Evolutionary conservation across 2,113 vertebrate genomes (phyloP).

Genomic region (Phocoena sinus): DNA sequence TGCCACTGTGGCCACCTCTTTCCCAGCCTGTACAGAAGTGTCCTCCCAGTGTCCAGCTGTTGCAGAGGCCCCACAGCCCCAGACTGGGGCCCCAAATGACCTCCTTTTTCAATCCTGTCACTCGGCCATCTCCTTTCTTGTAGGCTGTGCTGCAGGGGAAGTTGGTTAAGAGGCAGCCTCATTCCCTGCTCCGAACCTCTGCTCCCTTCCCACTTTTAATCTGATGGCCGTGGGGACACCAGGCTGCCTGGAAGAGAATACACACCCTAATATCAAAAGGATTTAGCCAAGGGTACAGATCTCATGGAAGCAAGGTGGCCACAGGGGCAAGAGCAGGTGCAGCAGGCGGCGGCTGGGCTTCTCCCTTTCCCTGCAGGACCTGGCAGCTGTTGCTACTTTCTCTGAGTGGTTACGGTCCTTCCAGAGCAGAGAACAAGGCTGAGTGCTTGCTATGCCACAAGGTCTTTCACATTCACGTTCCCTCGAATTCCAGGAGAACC

Average conservation of each 20-base stretch:
- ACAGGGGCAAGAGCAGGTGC: not conserved
- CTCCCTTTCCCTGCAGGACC: not conserved
- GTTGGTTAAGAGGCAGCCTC: not conserved
- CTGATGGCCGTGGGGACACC: not conserved
- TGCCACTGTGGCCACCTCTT: not conserved
- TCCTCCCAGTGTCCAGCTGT: not conserved
- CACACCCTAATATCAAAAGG: not conserved
- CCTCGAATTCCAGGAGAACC: no score
- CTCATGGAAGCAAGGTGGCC: not conserved
- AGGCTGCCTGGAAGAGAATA: not conserved
- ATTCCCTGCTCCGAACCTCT: not conserved
- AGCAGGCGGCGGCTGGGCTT: not conserved
- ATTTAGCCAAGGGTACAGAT: not conserved
- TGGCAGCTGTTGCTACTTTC: not conserved
- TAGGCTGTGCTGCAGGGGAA: not conserved
- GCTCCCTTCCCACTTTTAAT: not conserved
- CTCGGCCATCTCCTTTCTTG: not conserved
- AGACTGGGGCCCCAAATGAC: not conserved
- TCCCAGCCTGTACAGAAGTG: not conserved
- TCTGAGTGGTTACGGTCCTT: not conserved
- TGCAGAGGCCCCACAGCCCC: not conserved
- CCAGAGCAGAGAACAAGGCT: not conserved
- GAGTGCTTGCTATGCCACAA: not conserved
- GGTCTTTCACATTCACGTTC: not conserved
- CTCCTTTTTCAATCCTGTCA: not conserved